Evolutionary conservation across 1,140 invertebrate species (phyloP).

Genomic region (Dendroctonus valens): DNA sequence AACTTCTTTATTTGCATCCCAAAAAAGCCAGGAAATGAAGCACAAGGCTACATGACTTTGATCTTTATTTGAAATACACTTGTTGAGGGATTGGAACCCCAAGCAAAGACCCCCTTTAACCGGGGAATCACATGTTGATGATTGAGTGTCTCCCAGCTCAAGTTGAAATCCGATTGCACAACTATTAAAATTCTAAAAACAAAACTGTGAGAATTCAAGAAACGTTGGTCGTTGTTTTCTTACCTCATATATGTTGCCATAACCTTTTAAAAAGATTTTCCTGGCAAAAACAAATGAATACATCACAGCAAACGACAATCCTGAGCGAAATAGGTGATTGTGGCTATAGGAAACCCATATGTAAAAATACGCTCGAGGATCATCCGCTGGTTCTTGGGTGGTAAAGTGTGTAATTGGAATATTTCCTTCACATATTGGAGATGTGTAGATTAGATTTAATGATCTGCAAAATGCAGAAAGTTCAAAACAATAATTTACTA

Average conservation of each 20-base stretch:
- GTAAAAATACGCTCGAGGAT: conserved; percentile 75
- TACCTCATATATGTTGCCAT: conserved; percentile 57
- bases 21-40: conserved; percentile 50
- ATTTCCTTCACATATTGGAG: conserved; percentile 58
- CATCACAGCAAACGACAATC: conserved; percentile 54
- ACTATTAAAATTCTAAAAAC: conserved; percentile 43
- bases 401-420: conserved; percentile 67
- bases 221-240: conserved; percentile 4
- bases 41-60: conserved; percentile 43
- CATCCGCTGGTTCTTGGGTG: conserved; percentile 77
- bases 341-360: conserved; percentile 66
- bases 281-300: conserved; percentile 58
- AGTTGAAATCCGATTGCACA: conserved; percentile 46
- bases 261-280: conserved; percentile 55
- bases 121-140: not conserved
- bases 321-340: conserved; percentile 29
- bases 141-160: conserved; percentile 34
- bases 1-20: conserved; percentile 30
- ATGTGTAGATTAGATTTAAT: conserved; percentile 57
- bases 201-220: not conserved
- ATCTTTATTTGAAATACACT: conserved; percentile 22
- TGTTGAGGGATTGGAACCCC: conserved; percentile 34
- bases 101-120: conserved; percentile 40
- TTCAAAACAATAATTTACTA: too few relatives aligned
- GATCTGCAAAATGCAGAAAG: conserved; percentile 4